phyloP scores from a whole-genome alignment of 2,113 vertebrate species.

The Trinectes maculatus region DNA sequence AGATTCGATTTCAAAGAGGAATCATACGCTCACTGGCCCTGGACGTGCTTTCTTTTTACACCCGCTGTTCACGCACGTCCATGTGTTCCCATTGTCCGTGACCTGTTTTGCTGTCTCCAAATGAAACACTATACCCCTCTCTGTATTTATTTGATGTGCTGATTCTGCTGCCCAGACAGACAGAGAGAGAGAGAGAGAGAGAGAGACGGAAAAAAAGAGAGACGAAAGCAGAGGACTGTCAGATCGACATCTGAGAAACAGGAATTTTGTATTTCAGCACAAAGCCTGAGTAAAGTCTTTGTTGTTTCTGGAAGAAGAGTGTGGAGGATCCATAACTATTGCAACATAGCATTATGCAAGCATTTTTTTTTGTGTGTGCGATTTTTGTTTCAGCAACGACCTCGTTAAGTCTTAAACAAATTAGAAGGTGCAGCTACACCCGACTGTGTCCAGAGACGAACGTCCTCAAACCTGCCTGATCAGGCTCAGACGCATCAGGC shows the following conservation, averaged over 20 bases:
- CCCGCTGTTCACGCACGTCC: conserved; percentile 56
- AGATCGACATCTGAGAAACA: conserved; percentile 69
- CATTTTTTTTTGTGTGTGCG: conserved; percentile 16
- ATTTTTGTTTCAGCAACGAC: not conserved
- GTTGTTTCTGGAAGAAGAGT: conserved; percentile 70
- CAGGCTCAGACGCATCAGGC: not conserved
- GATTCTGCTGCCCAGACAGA: conserved; percentile 71
- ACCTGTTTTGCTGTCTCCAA: conserved; percentile 71
- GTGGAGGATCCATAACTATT: conserved; percentile 54
- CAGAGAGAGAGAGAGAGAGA: conserved; percentile 42
- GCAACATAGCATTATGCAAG: conserved; percentile 29
- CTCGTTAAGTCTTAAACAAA: not conserved
- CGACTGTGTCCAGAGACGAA: not conserved
- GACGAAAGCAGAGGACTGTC: conserved; percentile 61
- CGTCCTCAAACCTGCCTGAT: not conserved
- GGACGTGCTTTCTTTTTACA: conserved; percentile 60
- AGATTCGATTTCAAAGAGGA: conserved; percentile 65
- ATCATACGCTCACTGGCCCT: conserved; percentile 57
- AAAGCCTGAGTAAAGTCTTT: conserved; percentile 65
- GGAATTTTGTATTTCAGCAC: conserved; percentile 73
- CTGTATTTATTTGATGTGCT: conserved; percentile 81
- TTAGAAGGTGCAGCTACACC: not conserved
- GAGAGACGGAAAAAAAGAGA: conserved; percentile 30
- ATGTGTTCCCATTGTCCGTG: conserved; percentile 70
- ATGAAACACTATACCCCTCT: conserved; percentile 67